These are phyloP conservation scores for Crossocerus cetratus DNA, from an alignment of 2,888 invertebrate species.

Conservation along the genomic window DNA sequence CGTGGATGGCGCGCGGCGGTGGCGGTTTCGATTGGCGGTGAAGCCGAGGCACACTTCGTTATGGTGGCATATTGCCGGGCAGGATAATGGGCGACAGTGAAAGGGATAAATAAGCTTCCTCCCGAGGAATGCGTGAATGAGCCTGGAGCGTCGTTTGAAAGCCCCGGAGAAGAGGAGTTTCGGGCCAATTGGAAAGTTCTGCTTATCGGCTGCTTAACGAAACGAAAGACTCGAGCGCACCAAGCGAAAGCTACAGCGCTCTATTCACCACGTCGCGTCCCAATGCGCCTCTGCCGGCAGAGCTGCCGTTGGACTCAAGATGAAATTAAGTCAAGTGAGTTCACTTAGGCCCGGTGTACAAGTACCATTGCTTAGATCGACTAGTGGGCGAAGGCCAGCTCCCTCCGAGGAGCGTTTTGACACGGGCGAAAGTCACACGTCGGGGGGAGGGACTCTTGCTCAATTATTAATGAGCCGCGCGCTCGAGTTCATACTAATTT, in stretches of 20 bases:
- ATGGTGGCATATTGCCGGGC: slow-evolving; percentile 38
- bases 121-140: slow-evolving; percentile 36
- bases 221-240: slow-evolving; percentile 19
- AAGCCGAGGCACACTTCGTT: no score
- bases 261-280: no score
- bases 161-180: slow-evolving; percentile 38
- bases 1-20: no score
- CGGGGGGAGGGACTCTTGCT: neutral
- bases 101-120: slow-evolving; percentile 50
- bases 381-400: no score
- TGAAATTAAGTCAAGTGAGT: slow-evolving; percentile 67
- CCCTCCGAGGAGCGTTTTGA: no score
- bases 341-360: neutral
- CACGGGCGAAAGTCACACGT: neutral
- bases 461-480: neutral
- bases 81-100: slow-evolving; percentile 44
- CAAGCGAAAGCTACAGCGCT: slow-evolving; percentile 41
- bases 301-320: slow-evolving; percentile 34
- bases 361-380: no score
- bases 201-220: slow-evolving; percentile 57
- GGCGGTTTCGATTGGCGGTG: no score
- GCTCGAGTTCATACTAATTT: neutral
- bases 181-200: slow-evolving; percentile 52
- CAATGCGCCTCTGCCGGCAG: no score
- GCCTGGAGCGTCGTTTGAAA: neutral